Conservation (phyloP, 2,888 invertebrate genomes). For the Marasmarcha lunaedactyla region DNA sequence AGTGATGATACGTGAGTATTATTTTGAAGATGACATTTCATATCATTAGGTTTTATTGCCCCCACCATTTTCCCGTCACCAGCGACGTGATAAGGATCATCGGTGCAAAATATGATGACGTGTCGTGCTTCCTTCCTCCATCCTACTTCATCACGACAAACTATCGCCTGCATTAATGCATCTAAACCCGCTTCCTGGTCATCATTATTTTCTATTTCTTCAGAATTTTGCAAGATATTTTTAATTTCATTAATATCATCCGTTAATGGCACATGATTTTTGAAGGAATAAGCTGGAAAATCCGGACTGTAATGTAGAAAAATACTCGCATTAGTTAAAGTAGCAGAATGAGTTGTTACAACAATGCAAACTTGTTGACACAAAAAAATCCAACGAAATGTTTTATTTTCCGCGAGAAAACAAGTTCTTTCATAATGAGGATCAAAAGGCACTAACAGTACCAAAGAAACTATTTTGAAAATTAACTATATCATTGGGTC, state of each 20-base stretch:
- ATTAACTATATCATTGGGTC: too few relatives aligned
- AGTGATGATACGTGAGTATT: constrained; percentile 56
- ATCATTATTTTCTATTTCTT: constrained; percentile 70
- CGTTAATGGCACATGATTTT: constrained; percentile 78
- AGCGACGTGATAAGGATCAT: constrained; percentile 83
- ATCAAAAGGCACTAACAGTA: too few relatives aligned
- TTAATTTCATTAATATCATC: constrained; percentile 56
- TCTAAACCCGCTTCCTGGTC: constrained; percentile 88
- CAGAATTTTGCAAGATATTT: constrained; percentile 8
- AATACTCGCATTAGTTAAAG: too few relatives aligned
- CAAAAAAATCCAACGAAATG: too few relatives aligned
- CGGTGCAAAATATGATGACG: constrained; percentile 83
- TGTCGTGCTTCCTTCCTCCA: constrained; percentile 81
- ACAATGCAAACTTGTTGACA: too few relatives aligned
- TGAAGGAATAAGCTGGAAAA: constrained; percentile 63
- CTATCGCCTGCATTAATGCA: constrained; percentile 88
- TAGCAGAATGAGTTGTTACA: too few relatives aligned
- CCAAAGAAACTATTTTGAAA: too few relatives aligned
- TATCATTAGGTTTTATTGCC: constrained; percentile 77
- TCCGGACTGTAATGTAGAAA: constrained; percentile 57
- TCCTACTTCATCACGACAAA: constrained; percentile 75
- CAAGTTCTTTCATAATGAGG: neutral
- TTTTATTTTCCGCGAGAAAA: too few relatives aligned
- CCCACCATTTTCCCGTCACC: constrained; percentile 84
- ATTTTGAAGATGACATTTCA: constrained; percentile 72